Conservation (phyloP, 2,888 invertebrate genomes). For the Netelia virgata region DNA sequence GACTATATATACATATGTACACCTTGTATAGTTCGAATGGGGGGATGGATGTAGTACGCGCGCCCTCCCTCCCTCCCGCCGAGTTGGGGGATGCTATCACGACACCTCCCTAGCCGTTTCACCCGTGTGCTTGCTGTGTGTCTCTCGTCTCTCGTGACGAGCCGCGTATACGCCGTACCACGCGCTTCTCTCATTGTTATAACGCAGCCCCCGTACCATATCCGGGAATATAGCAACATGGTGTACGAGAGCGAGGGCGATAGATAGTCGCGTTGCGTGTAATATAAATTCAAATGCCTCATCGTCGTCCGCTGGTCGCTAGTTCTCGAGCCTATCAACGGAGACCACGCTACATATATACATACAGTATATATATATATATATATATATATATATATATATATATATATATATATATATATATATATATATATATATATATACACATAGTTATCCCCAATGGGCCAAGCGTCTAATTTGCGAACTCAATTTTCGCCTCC, state of each 20-base stretch:
- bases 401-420: too few species aligned
- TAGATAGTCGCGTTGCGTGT: constrained; percentile 63
- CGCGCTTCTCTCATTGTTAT: constrained; percentile 21
- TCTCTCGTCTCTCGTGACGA: constrained; percentile 57
- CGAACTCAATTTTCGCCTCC: constrained; percentile 46
- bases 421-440: too few species aligned
- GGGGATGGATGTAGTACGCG: neutral
- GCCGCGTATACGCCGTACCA: constrained; percentile 4
- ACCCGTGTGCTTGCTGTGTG: constrained; percentile 27
- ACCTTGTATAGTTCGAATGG: constrained; percentile 18
- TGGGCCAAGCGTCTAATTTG: constrained; percentile 62
- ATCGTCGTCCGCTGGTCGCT: constrained; percentile 56
- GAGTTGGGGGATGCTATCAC: constrained; percentile 61
- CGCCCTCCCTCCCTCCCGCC: neutral
- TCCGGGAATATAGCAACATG: constrained; percentile 31
- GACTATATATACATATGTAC: constrained; percentile 4
- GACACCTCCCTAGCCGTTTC: constrained; percentile 61
- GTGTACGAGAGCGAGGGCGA: constrained; percentile 19
- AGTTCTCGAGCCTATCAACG: constrained; percentile 46
- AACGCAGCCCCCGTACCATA: constrained; percentile 48
- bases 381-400: too few species aligned
- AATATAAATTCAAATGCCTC: constrained; percentile 74
- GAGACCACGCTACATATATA: neutral
- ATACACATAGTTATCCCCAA: constrained; percentile 21
- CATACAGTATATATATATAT: too few species aligned